Conservation (phyloP, 2,888 invertebrate species). For the Melinaea marsaeus region DNA sequence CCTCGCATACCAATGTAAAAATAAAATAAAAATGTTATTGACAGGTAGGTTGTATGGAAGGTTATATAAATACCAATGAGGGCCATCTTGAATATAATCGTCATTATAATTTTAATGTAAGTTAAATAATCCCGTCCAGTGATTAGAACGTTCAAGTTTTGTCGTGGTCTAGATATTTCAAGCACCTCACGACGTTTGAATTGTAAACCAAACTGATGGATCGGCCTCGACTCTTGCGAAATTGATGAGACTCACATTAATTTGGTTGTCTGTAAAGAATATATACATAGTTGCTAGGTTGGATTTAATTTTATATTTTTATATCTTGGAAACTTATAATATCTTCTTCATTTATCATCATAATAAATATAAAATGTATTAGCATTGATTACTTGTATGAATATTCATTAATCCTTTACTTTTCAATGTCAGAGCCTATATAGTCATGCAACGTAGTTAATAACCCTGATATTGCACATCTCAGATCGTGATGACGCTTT, state of each 20-base stretch:
- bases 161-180: conserved; percentile 23
- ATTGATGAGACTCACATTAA: conserved; percentile 61
- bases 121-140: not conserved
- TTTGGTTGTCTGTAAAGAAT: conserved; percentile 59
- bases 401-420: not conserved
- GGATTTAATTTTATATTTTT: too few species aligned
- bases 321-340: too few species aligned
- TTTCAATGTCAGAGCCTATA: conserved; percentile 13
- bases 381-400: too few species aligned
- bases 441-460: too few species aligned
- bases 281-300: conserved; percentile 39
- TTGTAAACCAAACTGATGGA: conserved; percentile 61
- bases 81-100: too few species aligned
- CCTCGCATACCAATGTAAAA: conserved; percentile 22
- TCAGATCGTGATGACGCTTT: conserved; percentile 14
- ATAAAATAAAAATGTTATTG: conserved; percentile 4
- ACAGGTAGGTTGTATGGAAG: conserved; percentile 38
- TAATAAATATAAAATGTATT: too few species aligned
- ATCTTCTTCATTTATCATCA: too few species aligned
- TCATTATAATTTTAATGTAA: too few species aligned
- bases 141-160: conserved; percentile 26
- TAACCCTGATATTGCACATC: conserved; percentile 13
- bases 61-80: conserved; percentile 28
- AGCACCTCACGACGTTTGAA: conserved; percentile 48
- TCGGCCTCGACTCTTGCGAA: conserved; percentile 67